These are phyloP conservation scores for Acrobasis consociella DNA, from an alignment of 2,888 invertebrate species.

Conservation along the genomic window DNA sequence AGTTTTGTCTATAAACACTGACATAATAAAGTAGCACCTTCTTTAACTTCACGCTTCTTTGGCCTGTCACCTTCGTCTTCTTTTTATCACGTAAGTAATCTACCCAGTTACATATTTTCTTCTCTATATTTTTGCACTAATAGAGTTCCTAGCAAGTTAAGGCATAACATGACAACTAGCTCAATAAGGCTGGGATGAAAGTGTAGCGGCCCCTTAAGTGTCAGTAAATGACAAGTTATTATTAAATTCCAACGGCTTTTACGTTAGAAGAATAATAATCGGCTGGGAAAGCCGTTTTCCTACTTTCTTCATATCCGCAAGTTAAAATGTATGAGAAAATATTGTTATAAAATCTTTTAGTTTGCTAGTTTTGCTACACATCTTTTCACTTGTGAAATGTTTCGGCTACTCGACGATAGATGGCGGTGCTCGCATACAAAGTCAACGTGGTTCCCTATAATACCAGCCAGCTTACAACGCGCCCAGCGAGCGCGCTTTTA, in stretches of 20 bases:
- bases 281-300: neutral
- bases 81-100: neutral
- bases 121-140: neutral
- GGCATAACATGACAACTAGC: conserved; percentile 1
- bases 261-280: conserved; percentile 10
- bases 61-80: too few relatives aligned
- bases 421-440: conserved; percentile 45
- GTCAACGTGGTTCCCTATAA: too few relatives aligned
- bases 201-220: conserved; percentile 8
- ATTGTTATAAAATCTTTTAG: neutral
- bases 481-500: too few relatives aligned
- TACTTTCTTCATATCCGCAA: neutral
- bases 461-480: too few relatives aligned
- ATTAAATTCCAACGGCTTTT: conserved; percentile 10
- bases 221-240: conserved; percentile 20
- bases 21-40: too few relatives aligned
- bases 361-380: neutral
- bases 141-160: neutral
- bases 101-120: neutral
- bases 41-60: too few relatives aligned
- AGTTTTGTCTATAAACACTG: too few relatives aligned
- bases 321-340: neutral
- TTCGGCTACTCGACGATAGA: conserved; percentile 49
- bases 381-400: neutral
- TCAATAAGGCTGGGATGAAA: conserved; percentile 11